A percentile compares a stretch with the other conserved stretches of the same genome.
phyloP scores from a whole-genome alignment of 2,113 vertebrate species.

The Ictalurus furcatus region DNA sequence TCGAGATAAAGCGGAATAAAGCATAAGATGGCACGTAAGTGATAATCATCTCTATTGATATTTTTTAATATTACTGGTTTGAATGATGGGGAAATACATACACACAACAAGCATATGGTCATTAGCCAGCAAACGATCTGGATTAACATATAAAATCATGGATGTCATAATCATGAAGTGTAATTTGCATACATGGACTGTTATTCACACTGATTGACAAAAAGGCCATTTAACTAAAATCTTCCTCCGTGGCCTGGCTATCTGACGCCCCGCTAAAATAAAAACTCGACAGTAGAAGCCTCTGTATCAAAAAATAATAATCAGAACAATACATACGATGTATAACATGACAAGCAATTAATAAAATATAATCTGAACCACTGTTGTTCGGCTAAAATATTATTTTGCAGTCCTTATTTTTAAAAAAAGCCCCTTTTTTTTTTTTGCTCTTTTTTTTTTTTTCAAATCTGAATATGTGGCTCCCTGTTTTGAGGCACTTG shows the following conservation, averaged over 20 bases:
- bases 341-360: conserved; percentile 52
- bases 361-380: conserved; percentile 59
- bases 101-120: conserved; percentile 52
- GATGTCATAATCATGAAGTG: conserved; percentile 30
- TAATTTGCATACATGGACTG: conserved; percentile 39
- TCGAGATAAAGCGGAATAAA: background rate
- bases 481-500: background rate
- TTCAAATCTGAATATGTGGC: background rate
- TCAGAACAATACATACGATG: conserved; percentile 56
- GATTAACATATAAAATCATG: conserved; percentile 41
- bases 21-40: background rate
- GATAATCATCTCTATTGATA: conserved; percentile 45
- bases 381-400: conserved; percentile 41
- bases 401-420: conserved; percentile 47
- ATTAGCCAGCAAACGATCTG: conserved; percentile 41
- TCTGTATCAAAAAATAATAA: conserved; percentile 57
- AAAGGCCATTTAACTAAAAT: conserved; percentile 12
- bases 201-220: conserved; percentile 48
- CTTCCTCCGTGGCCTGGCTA: background rate
- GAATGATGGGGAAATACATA: conserved; percentile 51
- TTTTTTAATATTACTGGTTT: conserved; percentile 56
- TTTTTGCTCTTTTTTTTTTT: background rate
- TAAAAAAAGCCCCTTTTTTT: conserved; percentile 2
- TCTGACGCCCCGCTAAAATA: conserved; percentile 31
- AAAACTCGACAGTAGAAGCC: conserved; percentile 45